Evolutionary conservation across 2,888 invertebrate genomes (phyloP).

Genomic region (Nymphalis c-album): DNA sequence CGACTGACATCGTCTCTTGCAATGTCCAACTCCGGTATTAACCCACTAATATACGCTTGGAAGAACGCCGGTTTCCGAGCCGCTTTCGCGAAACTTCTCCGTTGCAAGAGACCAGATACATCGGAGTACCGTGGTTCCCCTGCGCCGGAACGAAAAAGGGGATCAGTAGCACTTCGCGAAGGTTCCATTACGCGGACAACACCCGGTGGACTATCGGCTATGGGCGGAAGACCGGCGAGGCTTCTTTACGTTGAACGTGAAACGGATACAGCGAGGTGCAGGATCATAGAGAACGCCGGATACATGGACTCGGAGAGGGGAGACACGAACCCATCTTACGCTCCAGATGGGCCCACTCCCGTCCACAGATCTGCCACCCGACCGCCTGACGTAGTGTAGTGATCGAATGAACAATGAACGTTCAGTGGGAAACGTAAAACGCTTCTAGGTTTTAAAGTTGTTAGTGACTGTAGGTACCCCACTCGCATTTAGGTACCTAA

Average conservation of each 20-base stretch:
- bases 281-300: constrained; percentile 77
- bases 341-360: constrained; percentile 72
- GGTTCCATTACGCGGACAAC: constrained; percentile 69
- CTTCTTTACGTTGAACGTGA: constrained; percentile 66
- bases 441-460: constrained; percentile 76
- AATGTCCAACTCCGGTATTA: constrained; percentile 89
- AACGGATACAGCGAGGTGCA: constrained; percentile 66
- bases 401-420: constrained; percentile 56
- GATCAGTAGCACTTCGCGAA: constrained; percentile 74
- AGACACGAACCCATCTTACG: constrained; percentile 73
- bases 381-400: constrained; percentile 66
- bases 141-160: constrained; percentile 77
- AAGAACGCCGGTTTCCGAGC: constrained; percentile 89
- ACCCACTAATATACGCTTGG: constrained; percentile 93
- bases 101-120: constrained; percentile 84
- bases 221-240: constrained; percentile 71
- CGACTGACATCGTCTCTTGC: constrained; percentile 86
- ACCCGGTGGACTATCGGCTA: constrained; percentile 55
- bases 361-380: constrained; percentile 58
- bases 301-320: constrained; percentile 71
- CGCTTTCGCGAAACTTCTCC: constrained; percentile 85
- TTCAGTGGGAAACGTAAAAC: constrained; percentile 78
- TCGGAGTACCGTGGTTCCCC: constrained; percentile 80
- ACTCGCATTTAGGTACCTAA: constrained; percentile 73
- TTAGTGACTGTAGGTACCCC: constrained; percentile 74